phyloP scores from a whole-genome alignment of 1,140 invertebrate genomes.

The Drosophila kanapiae region DNA sequence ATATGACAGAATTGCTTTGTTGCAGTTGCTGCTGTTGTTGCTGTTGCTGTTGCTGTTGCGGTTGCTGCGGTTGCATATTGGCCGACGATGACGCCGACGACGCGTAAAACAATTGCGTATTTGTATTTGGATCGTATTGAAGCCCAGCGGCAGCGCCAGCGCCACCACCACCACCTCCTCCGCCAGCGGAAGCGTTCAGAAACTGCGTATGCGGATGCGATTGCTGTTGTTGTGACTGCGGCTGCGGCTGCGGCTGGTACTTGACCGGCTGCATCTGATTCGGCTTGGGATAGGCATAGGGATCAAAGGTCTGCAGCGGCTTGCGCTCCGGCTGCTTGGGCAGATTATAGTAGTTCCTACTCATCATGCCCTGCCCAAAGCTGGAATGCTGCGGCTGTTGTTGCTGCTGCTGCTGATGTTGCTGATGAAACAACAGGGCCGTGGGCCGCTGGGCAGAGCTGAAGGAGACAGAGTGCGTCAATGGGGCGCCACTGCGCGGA shows the following conservation, averaged over 20 bases:
- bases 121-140: constrained; percentile 74
- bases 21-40: constrained; percentile 53
- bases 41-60: constrained; percentile 37
- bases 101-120: constrained; percentile 78
- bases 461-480: constrained; percentile 70
- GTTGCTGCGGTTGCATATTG: constrained; percentile 60
- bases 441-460: constrained; percentile 63
- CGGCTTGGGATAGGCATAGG: constrained; percentile 76
- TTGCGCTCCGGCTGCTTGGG: constrained; percentile 75
- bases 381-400: constrained; percentile 52
- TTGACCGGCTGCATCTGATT: constrained; percentile 65
- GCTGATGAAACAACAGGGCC: constrained; percentile 54
- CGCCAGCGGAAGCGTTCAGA: constrained; percentile 55
- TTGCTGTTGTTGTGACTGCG: constrained; percentile 31
- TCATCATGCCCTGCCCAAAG: constrained; percentile 71
- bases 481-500: constrained; percentile 43
- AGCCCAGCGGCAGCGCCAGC: constrained; percentile 42
- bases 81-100: constrained; percentile 46
- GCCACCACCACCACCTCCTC: constrained; percentile 13
- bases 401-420: constrained; percentile 29
- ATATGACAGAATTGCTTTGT: constrained; percentile 75
- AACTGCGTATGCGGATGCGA: constrained; percentile 66
- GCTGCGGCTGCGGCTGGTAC: constrained; percentile 61
- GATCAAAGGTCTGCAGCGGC: constrained; percentile 81
- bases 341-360: constrained; percentile 72